These are phyloP conservation scores for Eudyptes chrysolophus DNA, from an alignment of 2,113 vertebrate species.

Conservation along the genomic window DNA sequence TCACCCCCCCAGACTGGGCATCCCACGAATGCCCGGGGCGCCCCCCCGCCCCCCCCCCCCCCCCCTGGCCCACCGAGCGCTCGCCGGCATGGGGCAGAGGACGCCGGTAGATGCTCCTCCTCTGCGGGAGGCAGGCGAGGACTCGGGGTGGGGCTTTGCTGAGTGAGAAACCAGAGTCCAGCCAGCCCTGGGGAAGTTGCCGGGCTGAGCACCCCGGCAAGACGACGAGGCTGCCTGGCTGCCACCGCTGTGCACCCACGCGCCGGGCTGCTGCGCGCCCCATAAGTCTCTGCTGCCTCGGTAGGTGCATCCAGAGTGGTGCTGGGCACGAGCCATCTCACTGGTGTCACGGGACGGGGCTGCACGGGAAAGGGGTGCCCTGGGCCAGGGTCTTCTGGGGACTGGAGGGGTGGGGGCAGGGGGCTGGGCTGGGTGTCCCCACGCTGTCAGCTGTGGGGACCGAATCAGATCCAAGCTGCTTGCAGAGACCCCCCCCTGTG, in stretches of 20 bases:
- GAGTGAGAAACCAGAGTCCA: neutral
- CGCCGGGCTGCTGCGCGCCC: neutral
- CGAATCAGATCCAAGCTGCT: neutral
- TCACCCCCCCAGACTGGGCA: rapidly evolving
- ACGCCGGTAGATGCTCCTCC: neutral
- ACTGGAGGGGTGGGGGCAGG: neutral
- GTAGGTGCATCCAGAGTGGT: rapidly evolving
- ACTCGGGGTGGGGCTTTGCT: conserved; percentile 37
- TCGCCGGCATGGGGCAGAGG: neutral
- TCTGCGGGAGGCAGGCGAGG: conserved; percentile 3
- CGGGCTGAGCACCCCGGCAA: neutral
- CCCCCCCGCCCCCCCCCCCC: too few relatives aligned
- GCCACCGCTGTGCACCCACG: neutral
- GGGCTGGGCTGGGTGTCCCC: neutral
- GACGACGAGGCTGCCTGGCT: neutral
- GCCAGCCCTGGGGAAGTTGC: neutral
- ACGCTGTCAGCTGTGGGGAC: neutral
- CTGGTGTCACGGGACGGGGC: neutral
- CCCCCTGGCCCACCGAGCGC: too few relatives aligned
- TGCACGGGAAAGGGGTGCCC: neutral
- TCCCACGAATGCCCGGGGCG: too few relatives aligned
- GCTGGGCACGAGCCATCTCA: neutral
- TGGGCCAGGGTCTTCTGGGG: neutral
- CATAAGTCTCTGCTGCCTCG: neutral
- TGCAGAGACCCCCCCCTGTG: neutral